Percentiles rank a stretch among this genome's conserved stretches.
Evolutionary conservation across 2,113 vertebrate species (phyloP).

Genomic region (Eudyptes chrysolophus): DNA sequence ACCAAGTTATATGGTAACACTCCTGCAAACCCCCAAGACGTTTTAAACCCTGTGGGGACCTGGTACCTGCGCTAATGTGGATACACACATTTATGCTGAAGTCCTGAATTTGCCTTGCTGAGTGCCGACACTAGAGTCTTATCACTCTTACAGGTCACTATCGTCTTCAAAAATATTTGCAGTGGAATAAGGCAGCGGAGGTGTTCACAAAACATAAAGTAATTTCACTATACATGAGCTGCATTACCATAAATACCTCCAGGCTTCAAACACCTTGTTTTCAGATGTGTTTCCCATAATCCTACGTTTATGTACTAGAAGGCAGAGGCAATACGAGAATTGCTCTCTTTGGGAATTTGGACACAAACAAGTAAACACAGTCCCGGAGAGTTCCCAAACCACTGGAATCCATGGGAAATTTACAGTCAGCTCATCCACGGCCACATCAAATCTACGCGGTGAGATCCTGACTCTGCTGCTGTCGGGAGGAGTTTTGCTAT

Average conservation of each 20-base stretch:
- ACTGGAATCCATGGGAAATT: neutral
- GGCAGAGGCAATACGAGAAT: accelerated
- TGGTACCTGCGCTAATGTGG: accelerated
- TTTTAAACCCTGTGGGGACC: neutral
- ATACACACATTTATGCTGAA: accelerated
- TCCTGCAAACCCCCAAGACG: neutral
- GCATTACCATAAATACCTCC: accelerated
- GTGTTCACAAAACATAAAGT: accelerated
- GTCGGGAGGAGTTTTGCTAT: neutral
- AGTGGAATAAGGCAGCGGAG: neutral
- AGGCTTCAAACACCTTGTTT: accelerated
- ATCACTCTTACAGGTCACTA: neutral
- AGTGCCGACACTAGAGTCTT: neutral
- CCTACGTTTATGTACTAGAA: accelerated
- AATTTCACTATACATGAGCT: accelerated
- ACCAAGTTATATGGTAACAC: accelerated
- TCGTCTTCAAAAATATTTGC: accelerated
- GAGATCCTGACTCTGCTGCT: neutral
- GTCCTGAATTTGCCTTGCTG: neutral
- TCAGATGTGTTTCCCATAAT: neutral
- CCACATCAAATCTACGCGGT: accelerated
- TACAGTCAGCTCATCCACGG: neutral
- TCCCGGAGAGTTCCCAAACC: neutral
- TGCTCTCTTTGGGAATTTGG: neutral
- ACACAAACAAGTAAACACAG: neutral